phyloP scores from a whole-genome alignment of 1,140 invertebrate genomes.

The Coptotermes formosanus region DNA sequence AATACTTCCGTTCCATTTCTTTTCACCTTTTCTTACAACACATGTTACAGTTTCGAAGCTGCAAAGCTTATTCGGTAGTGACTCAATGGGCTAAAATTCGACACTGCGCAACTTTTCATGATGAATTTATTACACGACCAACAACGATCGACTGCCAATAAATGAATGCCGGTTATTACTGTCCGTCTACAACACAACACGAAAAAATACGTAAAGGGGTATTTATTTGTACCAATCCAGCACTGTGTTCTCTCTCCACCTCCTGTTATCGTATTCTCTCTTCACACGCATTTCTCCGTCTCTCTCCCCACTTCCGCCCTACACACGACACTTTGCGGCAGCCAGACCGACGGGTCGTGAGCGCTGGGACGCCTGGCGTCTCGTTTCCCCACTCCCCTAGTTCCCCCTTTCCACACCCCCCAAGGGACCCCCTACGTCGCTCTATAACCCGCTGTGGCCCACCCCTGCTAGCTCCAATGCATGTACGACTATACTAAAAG shows the following conservation, averaged over 20 bases:
- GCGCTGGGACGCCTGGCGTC: conserved; percentile 7
- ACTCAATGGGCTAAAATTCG: no score
- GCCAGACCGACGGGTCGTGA: background rate
- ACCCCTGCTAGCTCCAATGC: background rate
- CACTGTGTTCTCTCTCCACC: background rate
- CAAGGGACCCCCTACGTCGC: background rate
- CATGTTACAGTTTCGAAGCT: no score
- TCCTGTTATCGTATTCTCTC: background rate
- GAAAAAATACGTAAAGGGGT: background rate
- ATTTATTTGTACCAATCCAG: background rate
- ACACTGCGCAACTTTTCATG: no score
- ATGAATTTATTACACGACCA: no score
- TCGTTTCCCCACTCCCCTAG: background rate
- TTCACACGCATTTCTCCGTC: background rate
- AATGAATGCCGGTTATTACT: no score
- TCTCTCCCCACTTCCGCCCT: background rate
- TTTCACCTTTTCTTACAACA: no score
- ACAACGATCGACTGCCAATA: no score
- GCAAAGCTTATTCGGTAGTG: no score
- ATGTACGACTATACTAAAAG: background rate
- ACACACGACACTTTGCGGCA: conserved; percentile 6
- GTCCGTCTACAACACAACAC: background rate
- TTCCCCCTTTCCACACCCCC: background rate
- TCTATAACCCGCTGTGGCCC: background rate
- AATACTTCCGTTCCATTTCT: no score